Evolutionary conservation across 2,888 invertebrate genomes (phyloP).

Genomic region (Limnephilus marmoratus): DNA sequence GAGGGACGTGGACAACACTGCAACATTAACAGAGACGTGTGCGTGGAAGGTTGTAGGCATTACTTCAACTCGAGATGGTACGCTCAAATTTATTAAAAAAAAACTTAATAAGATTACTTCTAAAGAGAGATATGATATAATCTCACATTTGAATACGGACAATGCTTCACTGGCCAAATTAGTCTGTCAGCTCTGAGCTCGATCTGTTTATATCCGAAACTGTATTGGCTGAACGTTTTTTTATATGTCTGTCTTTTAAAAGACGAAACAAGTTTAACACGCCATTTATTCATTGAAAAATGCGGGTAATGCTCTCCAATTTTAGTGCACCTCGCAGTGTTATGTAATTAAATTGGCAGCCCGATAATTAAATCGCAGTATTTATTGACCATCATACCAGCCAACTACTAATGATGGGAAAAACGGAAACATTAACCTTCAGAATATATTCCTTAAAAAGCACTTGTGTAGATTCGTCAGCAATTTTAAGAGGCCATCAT

Average conservation of each 20-base stretch:
- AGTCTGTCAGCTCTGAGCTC: conserved; percentile 17
- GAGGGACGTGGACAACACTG: not conserved
- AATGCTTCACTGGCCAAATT: conserved; percentile 32
- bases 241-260: not conserved
- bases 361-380: conserved; percentile 38
- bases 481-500: not conserved
- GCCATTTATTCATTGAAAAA: conserved; percentile 19
- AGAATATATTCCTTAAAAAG: not conserved
- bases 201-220: conserved; percentile 34
- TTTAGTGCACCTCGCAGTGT: conserved; percentile 20
- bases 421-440: not conserved
- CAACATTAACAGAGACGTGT: not conserved
- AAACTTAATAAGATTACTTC: conserved; percentile 33
- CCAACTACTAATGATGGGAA: not conserved
- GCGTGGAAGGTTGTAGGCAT: not conserved
- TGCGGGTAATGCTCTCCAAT: not conserved
- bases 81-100: not conserved
- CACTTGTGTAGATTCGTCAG: not conserved
- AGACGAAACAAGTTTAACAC: conserved; percentile 22
- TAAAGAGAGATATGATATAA: conserved; percentile 33
- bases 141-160: conserved; percentile 41
- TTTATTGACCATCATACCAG: not conserved
- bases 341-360: not conserved
- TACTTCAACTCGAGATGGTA: not conserved
- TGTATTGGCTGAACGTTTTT: conserved; percentile 18